A percentile compares a stretch with the other conserved stretches of the same genome.
Evolutionary conservation across 2,888 invertebrate species (phyloP).

Genomic region (Chelonus formosanus): DNA sequence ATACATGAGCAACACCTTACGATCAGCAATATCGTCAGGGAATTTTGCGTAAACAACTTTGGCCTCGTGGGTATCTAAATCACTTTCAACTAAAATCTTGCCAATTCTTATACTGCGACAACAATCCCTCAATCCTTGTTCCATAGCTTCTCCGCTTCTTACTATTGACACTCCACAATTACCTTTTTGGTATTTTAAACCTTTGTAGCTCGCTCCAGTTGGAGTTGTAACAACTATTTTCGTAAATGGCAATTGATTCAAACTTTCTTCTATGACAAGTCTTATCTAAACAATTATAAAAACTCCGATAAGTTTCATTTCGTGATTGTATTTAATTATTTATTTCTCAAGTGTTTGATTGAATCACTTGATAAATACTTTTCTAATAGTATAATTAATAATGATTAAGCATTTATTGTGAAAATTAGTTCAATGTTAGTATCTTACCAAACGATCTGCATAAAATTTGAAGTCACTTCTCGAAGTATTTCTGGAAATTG

Average conservation of each 20-base stretch:
- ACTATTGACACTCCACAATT: constrained; percentile 99
- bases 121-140: constrained; percentile 93
- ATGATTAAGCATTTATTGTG: too few relatives aligned
- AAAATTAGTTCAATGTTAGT: neutral
- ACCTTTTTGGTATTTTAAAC: constrained; percentile 93
- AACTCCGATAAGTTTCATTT: neutral
- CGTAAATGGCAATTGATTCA: constrained; percentile 95
- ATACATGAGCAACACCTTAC: constrained; percentile 95
- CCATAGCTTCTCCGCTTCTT: constrained; percentile 95
- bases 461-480: constrained; percentile 98
- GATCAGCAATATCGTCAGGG: constrained; percentile 90
- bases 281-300: constrained; percentile 72
- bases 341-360: too few relatives aligned
- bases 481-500: constrained; percentile 80
- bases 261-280: constrained; percentile 95
- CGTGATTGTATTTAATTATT: neutral
- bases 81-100: constrained; percentile 96
- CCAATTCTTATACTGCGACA: constrained; percentile 98
- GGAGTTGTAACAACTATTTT: constrained; percentile 92
- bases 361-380: too few relatives aligned
- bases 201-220: constrained; percentile 89
- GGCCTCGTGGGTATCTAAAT: constrained; percentile 95
- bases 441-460: constrained; percentile 86
- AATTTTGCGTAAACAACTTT: constrained; percentile 97
- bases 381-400: too few relatives aligned